Conservation (phyloP, 2,113 vertebrate species). For the Typhlomys cinereus region DNA sequence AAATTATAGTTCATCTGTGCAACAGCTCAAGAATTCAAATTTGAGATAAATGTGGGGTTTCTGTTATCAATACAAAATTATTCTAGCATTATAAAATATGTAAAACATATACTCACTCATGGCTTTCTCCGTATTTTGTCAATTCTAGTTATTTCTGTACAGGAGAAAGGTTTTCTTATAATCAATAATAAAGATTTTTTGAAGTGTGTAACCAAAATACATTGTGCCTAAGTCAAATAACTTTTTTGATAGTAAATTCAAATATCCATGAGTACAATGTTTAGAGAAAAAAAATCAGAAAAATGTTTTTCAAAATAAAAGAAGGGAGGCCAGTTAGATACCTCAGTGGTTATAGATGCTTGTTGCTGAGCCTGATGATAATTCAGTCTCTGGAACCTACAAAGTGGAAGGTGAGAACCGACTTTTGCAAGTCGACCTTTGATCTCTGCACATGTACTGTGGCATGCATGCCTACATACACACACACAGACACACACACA, state of each 20-base stretch:
- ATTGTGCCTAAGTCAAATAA: constrained; percentile 27
- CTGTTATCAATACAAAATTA: constrained; percentile 15
- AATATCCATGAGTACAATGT: not conserved
- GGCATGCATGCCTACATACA: too few relatives aligned
- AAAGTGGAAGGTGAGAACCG: too few relatives aligned
- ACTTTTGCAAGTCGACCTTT: too few relatives aligned
- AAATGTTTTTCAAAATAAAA: not conserved
- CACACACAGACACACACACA: too few relatives aligned
- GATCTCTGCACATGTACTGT: too few relatives aligned
- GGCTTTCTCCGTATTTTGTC: not conserved
- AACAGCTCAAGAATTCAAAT: constrained; percentile 33
- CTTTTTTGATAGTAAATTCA: constrained; percentile 12
- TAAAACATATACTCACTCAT: not conserved
- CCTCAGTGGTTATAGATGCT: too few relatives aligned
- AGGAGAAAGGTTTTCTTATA: constrained; percentile 25
- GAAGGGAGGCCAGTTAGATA: too few relatives aligned
- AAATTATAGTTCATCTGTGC: not conserved
- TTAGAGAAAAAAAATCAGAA: not conserved
- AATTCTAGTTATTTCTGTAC: not conserved
- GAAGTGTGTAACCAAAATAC: not conserved
- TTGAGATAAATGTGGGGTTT: constrained; percentile 32
- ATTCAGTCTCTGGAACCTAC: too few relatives aligned
- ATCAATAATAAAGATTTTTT: not conserved
- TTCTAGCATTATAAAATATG: constrained; percentile 11
- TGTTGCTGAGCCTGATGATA: too few relatives aligned